A percentile compares a stretch with the other conserved stretches of the same genome.
Conservation (phyloP, 2,797 vertebrate genomes). For the Premnoplex brunnescens region DNA sequence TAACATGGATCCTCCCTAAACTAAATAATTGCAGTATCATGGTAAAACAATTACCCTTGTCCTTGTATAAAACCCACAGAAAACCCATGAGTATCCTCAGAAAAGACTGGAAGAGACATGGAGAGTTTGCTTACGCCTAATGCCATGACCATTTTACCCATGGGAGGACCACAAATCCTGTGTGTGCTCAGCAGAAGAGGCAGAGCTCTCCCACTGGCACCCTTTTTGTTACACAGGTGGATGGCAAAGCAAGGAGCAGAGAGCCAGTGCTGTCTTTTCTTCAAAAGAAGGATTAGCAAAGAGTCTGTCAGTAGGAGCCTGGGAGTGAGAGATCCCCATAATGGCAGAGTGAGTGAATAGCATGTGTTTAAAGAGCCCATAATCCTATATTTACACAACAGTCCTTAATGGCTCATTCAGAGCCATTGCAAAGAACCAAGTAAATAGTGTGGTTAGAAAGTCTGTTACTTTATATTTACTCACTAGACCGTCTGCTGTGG, state of each 20-base stretch:
- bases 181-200: not conserved
- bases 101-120: not conserved
- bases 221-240: not conserved
- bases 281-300: constrained; percentile 29
- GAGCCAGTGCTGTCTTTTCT: not conserved
- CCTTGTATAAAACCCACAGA: not conserved
- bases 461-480: constrained; percentile 73
- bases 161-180: not conserved
- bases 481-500: constrained; percentile 65
- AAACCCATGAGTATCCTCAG: not conserved
- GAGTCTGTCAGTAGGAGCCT: constrained; percentile 35
- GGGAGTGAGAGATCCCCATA: constrained; percentile 45
- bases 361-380: constrained; percentile 66
- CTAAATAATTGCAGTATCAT: not conserved
- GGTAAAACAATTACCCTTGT: not conserved
- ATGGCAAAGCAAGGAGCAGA: not conserved
- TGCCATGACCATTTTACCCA: not conserved
- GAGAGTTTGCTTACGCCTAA: not conserved
- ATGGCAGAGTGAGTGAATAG: constrained; percentile 65
- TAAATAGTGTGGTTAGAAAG: constrained; percentile 69
- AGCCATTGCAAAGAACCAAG: constrained; percentile 65
- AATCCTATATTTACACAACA: constrained; percentile 75
- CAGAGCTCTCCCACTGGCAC: not conserved
- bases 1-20: not conserved
- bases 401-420: constrained; percentile 72